A percentile compares a stretch with the other conserved stretches of the same genome.
These are phyloP conservation scores for Corythornis vintsioides DNA, from an alignment of 2,113 vertebrate species.

Conservation along the genomic window DNA sequence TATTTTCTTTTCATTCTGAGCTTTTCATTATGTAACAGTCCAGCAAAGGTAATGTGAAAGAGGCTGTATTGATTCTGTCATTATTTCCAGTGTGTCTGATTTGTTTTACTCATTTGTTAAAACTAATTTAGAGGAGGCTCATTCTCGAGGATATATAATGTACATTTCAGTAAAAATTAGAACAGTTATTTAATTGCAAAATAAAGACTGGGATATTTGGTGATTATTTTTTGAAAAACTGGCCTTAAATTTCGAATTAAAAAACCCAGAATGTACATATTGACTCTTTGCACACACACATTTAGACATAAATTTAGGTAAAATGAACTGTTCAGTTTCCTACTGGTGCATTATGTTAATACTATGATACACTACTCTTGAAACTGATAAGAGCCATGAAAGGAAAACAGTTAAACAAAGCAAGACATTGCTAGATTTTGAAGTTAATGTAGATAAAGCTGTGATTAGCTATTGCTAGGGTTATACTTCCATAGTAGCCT, in stretches of 20 bases:
- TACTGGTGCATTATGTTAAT: not conserved
- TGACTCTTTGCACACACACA: not conserved
- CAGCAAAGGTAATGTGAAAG: conserved; percentile 13
- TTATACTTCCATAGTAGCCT: not conserved
- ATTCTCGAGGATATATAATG: conserved; percentile 12
- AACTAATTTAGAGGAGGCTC: conserved; percentile 2
- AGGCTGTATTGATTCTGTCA: conserved; percentile 40
- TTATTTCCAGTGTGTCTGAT: conserved; percentile 16
- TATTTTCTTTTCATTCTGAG: conserved; percentile 27
- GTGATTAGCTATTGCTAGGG: not conserved
- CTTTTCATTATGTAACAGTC: conserved; percentile 24
- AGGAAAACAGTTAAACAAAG: not conserved
- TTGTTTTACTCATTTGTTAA: conserved; percentile 56
- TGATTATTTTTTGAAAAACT: not conserved
- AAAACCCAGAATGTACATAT: not conserved
- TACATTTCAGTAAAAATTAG: conserved; percentile 14
- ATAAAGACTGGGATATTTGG: not conserved
- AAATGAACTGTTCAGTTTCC: conserved; percentile 38
- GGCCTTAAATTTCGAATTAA: conserved; percentile 18
- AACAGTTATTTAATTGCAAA: not conserved
- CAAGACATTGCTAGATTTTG: not conserved
- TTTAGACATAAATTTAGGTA: not conserved
- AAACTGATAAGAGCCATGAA: not conserved
- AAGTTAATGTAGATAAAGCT: not conserved
- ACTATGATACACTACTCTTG: not conserved